A percentile compares a stretch with the other conserved stretches of the same genome.
These are phyloP conservation scores for Mythimna albipuncta DNA, from an alignment of 2,888 invertebrate genomes.

Conservation along the genomic window DNA sequence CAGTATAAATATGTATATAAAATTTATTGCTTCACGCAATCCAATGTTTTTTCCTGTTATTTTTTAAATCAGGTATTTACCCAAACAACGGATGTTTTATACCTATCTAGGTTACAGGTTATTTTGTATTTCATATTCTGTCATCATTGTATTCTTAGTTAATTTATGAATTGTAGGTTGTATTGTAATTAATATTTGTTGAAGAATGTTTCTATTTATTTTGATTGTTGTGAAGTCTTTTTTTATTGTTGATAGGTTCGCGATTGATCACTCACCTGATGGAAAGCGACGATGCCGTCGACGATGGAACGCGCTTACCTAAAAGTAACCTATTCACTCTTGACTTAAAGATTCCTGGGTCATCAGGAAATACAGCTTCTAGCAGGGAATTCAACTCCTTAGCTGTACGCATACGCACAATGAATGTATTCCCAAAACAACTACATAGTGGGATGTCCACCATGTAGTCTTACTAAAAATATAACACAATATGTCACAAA, in stretches of 20 bases:
- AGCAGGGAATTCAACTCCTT: no score
- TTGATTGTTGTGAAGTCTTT: not conserved
- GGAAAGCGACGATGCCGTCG: no score
- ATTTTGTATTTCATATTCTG: not conserved
- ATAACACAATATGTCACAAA: not conserved
- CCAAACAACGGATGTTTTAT: not conserved
- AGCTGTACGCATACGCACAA: no score
- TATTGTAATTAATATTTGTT: not conserved
- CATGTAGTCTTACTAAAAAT: no score
- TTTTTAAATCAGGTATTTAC: not conserved
- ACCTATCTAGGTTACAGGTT: not conserved
- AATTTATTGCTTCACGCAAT: not conserved
- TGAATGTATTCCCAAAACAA: no score
- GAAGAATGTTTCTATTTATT: not conserved
- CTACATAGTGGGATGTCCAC: no score
- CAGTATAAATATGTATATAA: not conserved
- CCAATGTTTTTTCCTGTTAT: constrained; percentile 3
- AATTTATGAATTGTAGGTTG: not conserved
- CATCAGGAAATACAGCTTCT: no score
- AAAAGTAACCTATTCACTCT: no score
- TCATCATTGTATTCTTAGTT: not conserved
- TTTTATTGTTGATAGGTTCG: no score
- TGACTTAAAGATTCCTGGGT: no score
- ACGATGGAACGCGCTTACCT: no score
- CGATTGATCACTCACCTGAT: no score